Percentiles rank a stretch among this genome's conserved stretches.
These are phyloP conservation scores for Ptiloglossa arizonensis DNA, from an alignment of 1,140 invertebrate genomes.

Conservation along the genomic window DNA sequence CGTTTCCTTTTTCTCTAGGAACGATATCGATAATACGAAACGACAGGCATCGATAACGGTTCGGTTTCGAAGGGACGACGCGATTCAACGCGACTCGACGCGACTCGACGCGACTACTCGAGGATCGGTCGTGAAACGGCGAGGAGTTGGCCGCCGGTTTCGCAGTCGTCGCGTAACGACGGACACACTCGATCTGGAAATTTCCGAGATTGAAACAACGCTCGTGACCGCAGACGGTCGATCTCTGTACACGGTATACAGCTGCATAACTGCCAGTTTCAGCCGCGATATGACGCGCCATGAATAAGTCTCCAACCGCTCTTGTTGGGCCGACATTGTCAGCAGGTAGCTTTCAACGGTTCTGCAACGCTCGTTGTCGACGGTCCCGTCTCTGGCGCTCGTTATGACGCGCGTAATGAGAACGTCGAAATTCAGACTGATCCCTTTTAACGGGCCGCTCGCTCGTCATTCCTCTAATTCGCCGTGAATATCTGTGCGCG, in stretches of 20 bases:
- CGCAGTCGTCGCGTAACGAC: slow-evolving; percentile 38
- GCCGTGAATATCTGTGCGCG: slow-evolving; percentile 19
- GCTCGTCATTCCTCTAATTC: slow-evolving; percentile 44
- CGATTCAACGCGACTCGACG: too few relatives aligned
- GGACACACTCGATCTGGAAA: slow-evolving; percentile 60
- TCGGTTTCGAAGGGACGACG: too few relatives aligned
- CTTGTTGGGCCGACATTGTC: slow-evolving; percentile 66
- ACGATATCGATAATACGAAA: slow-evolving; percentile 11
- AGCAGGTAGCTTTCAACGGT: slow-evolving; percentile 62
- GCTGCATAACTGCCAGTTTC: slow-evolving; percentile 68
- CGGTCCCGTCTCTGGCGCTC: slow-evolving; percentile 41
- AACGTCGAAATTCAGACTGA: slow-evolving; percentile 61
- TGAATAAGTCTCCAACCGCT: slow-evolving; percentile 68
- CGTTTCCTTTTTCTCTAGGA: too few relatives aligned
- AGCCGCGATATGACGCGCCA: slow-evolving; percentile 62
- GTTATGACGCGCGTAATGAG: slow-evolving; percentile 64
- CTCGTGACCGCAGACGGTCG: slow-evolving; percentile 44
- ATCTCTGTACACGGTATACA: slow-evolving; percentile 44
- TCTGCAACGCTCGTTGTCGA: slow-evolving; percentile 25
- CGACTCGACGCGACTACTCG: not conserved
- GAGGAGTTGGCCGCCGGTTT: not conserved
- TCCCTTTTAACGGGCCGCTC: slow-evolving; percentile 47
- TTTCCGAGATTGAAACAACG: slow-evolving; percentile 62
- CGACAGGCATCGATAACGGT: not conserved
- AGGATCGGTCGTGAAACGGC: not conserved